These are phyloP conservation scores for Germaria angustata DNA, from an alignment of 2,888 invertebrate species.

Conservation along the genomic window DNA sequence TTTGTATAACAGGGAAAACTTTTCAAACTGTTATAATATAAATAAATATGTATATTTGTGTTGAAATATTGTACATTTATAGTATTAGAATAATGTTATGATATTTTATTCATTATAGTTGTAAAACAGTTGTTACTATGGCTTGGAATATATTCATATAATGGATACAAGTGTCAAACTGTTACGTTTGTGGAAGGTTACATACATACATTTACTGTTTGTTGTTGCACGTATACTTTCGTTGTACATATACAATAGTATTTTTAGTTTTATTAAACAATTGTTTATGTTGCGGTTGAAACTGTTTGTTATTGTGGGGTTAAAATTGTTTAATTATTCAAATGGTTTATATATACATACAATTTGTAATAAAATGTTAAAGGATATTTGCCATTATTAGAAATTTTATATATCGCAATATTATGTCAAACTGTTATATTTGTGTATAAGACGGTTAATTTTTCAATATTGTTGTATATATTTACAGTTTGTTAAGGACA, in stretches of 20 bases:
- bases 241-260: not conserved
- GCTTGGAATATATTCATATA: too few species aligned
- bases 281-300: not conserved
- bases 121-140: not conserved
- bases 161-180: not conserved
- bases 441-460: not conserved
- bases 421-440: constrained; percentile 35
- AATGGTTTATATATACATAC: constrained; percentile 11
- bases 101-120: too few species aligned
- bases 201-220: too few species aligned
- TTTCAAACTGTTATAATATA: too few species aligned
- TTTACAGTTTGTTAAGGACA: not conserved
- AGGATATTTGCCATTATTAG: not conserved
- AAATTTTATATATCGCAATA: not conserved
- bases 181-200: not conserved
- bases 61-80: not conserved
- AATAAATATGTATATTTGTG: too few species aligned
- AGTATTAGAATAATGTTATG: not conserved
- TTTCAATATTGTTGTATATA: too few species aligned
- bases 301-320: not conserved
- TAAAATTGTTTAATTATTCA: not conserved
- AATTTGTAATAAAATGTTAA: not conserved
- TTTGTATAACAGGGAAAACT: too few species aligned
- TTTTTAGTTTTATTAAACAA: not conserved
- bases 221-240: too few species aligned